A percentile compares a stretch with the other conserved stretches of the same genome.
Conservation (phyloP, 2,888 invertebrate species). For the Unio pictorum region DNA sequence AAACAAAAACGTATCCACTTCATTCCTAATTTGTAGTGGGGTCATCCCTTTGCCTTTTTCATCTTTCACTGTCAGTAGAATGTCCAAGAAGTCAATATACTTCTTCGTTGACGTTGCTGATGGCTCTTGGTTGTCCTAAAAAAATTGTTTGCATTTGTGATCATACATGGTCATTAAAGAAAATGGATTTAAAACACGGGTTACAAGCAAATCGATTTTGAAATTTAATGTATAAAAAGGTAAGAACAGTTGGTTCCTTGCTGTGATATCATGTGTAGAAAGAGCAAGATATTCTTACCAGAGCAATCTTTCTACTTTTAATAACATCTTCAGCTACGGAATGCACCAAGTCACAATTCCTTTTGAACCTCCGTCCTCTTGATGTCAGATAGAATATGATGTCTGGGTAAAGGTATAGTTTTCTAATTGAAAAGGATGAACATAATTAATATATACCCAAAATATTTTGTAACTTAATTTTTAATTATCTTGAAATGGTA, state of each 20-base stretch:
- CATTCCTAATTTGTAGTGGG: constrained; percentile 45
- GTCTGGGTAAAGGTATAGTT: constrained; percentile 10
- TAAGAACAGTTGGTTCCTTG: too few relatives aligned
- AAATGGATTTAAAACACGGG: too few relatives aligned
- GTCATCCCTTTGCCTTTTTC: constrained; percentile 48
- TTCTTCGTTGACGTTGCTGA: constrained; percentile 12
- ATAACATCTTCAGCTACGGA: constrained; percentile 14
- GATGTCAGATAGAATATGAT: constrained; percentile 11
- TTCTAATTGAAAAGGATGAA: constrained; percentile 12
- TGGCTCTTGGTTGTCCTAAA: too few relatives aligned
- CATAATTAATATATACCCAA: too few relatives aligned
- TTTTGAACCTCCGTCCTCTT: constrained; percentile 9
- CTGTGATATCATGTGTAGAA: too few relatives aligned
- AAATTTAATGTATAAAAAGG: too few relatives aligned
- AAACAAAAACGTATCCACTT: constrained; percentile 51
- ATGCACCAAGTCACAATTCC: constrained; percentile 17
- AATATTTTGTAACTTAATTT: not conserved
- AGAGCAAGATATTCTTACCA: constrained; percentile 11
- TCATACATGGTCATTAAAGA: too few relatives aligned
- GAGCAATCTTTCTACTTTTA: constrained; percentile 5
- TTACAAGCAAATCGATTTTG: too few relatives aligned
- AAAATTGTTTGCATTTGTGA: too few relatives aligned
- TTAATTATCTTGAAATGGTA: too few relatives aligned
- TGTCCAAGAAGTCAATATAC: constrained; percentile 38
- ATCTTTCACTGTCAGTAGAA: constrained; percentile 39